Evolutionary conservation across 2,797 vertebrate genomes (phyloP), one percentile per base, ranked within the genome.

Genomic region (Craterocephalus amniculus): DNA sequence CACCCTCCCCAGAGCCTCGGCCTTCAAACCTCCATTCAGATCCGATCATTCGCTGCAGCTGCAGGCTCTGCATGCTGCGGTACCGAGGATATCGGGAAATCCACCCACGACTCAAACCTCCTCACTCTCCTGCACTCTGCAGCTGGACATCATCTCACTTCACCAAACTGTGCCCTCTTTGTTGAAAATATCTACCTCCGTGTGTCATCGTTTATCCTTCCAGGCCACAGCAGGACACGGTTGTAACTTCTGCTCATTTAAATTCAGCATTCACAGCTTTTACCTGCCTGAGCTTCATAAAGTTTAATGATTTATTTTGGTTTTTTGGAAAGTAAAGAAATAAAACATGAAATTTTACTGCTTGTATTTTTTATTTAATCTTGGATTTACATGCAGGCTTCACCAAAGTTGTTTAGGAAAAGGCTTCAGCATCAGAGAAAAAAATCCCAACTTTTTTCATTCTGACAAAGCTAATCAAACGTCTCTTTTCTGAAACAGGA

Each of bases 51-150:
- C 74, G 66, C 66, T 12, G 52, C 1, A n/a, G 70, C 78, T 79
- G 35, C 58, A 54, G 77, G 70, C 64, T 76, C 18, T 18, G 12
- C 78, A 40, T 60, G 56, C 59, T 34, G 43, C 45, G 12, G 74
- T 69, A 67, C 79, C 68, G 63, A 89, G 70, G 72, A 74, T 75
- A 70, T 72, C 40, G 67, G 54, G 69, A 54, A 58, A 85, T 72
- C 88, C 92, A 62, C 93, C 93, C 91, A 93, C 92, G 58, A 72
- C 76, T 68, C 76, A 83, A 83, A 74, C 83, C 82, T 75, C 88
- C 88, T 84, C 85, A 73, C 61, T 66, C 16, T 16, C 58, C 74
- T 43, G 62, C 14, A 61, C 70, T 8, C 36, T 56, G 66, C 51
- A 64, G 61, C 69, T 3, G 48, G 61, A 67, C 63, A 0, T 63